A percentile compares a stretch with the other conserved stretches of the same genome.
phyloP scores from a whole-genome alignment of 2,888 invertebrate genomes.

The Drosophila mimica region DNA sequence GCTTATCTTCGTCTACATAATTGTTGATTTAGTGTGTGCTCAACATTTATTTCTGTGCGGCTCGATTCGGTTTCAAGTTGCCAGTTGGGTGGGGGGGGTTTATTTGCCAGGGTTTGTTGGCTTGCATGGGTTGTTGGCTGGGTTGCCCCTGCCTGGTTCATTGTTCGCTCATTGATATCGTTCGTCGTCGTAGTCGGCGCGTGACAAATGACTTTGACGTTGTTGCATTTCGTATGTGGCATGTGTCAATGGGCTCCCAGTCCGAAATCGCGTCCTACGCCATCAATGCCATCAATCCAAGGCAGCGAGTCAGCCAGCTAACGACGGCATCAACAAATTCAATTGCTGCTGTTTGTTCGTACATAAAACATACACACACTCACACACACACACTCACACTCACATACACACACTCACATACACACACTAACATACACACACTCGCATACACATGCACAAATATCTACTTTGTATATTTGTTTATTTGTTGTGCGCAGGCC shows the following conservation, averaged over 20 bases:
- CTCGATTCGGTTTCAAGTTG: constrained; percentile 16
- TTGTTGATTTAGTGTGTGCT: constrained; percentile 79
- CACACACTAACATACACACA: constrained; percentile 14
- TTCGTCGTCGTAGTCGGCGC: constrained; percentile 56
- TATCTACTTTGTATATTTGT: constrained; percentile 29
- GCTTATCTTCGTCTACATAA: constrained; percentile 71
- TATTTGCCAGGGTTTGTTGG: constrained; percentile 45
- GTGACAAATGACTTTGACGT: constrained; percentile 80
- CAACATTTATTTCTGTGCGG: constrained; percentile 66
- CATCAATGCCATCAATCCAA: constrained; percentile 67
- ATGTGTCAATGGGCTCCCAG: constrained; percentile 60
- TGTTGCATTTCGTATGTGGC: constrained; percentile 70
- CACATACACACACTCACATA: constrained; percentile 12
- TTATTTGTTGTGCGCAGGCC: constrained; percentile 44
- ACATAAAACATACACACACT: constrained; percentile 27
- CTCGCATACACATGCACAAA: not conserved
- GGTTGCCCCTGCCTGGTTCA: constrained; percentile 60
- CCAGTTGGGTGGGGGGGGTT: constrained; percentile 5
- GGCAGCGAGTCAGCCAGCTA: constrained; percentile 19
- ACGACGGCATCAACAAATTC: constrained; percentile 65
- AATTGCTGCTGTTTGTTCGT: constrained; percentile 69
- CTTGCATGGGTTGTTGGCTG: not conserved
- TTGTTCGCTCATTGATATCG: constrained; percentile 74
- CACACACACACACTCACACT: constrained; percentile 1
- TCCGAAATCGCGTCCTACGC: constrained; percentile 17